Evolutionary conservation across 2,888 invertebrate species (phyloP).

Genomic region (Acleris holmiana): DNA sequence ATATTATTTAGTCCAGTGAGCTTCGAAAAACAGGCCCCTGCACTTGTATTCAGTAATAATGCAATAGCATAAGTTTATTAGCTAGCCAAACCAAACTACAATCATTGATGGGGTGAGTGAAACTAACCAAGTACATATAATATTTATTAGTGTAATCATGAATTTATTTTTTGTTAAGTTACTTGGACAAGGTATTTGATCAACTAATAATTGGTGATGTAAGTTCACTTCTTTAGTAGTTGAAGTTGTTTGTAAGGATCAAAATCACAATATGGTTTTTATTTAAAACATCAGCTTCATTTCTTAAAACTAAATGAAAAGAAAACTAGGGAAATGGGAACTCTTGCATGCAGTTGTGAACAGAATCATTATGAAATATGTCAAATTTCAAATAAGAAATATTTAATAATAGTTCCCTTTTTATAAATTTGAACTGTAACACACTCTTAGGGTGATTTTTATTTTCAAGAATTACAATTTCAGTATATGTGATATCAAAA

Average conservation of each 20-base stretch:
- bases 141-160: neutral
- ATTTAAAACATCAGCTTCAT: slow-evolving; percentile 4
- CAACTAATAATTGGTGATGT: slow-evolving; percentile 25
- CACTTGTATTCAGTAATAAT: too few relatives aligned
- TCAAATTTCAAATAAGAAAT: too few relatives aligned
- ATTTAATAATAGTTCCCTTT: too few relatives aligned
- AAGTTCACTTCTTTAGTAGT: slow-evolving; percentile 33
- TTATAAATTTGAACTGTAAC: too few relatives aligned
- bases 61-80: slow-evolving; percentile 1
- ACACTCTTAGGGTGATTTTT: too few relatives aligned
- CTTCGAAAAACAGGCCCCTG: too few relatives aligned
- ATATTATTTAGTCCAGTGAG: too few relatives aligned
- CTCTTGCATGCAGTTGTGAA: too few relatives aligned
- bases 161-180: slow-evolving; percentile 17
- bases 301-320: neutral
- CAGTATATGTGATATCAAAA: too few relatives aligned
- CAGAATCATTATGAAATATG: too few relatives aligned
- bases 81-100: neutral
- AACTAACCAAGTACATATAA: slow-evolving; percentile 1
- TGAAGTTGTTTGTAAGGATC: slow-evolving; percentile 5
- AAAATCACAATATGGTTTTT: slow-evolving; percentile 14
- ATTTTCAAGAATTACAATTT: too few relatives aligned
- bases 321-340: neutral
- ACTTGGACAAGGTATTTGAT: slow-evolving; percentile 29
- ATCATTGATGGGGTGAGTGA: neutral